Percentiles rank a stretch among this genome's conserved stretches.
These are phyloP conservation scores for Recurvirostra avosetta DNA, from an alignment of 2,113 vertebrate genomes.

Conservation along the genomic window DNA sequence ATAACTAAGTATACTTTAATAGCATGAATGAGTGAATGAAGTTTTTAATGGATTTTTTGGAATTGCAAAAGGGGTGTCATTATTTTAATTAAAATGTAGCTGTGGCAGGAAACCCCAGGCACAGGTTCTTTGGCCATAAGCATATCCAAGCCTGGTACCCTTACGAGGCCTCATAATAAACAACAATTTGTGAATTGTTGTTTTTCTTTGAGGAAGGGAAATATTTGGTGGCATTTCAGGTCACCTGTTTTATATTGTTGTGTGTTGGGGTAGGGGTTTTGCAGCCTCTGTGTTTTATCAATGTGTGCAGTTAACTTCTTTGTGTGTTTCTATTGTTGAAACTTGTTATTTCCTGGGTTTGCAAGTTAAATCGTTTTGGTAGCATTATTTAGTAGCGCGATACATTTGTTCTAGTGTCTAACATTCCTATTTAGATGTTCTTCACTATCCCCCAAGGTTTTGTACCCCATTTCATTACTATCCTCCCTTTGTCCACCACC, in stretches of 20 bases:
- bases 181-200: not conserved
- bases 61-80: not conserved
- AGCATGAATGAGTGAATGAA: not conserved
- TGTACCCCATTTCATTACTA: not conserved
- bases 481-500: not conserved
- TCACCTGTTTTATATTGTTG: accelerated
- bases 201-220: not conserved
- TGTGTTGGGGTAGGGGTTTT: not conserved
- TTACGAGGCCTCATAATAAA: not conserved
- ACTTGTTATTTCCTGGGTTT: not conserved
- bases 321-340: not conserved
- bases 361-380: not conserved
- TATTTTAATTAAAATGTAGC: not conserved
- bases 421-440: not conserved
- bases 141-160: not conserved
- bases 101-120: not conserved
- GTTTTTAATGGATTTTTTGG: not conserved
- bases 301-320: not conserved
- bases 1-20: no score
- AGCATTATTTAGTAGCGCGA: not conserved
- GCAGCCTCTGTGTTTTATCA: not conserved
- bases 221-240: not conserved
- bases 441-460: not conserved
- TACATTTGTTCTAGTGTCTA: not conserved
- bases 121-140: not conserved